Evolutionary conservation across 2,888 invertebrate species (phyloP).

Genomic region (Actias luna): DNA sequence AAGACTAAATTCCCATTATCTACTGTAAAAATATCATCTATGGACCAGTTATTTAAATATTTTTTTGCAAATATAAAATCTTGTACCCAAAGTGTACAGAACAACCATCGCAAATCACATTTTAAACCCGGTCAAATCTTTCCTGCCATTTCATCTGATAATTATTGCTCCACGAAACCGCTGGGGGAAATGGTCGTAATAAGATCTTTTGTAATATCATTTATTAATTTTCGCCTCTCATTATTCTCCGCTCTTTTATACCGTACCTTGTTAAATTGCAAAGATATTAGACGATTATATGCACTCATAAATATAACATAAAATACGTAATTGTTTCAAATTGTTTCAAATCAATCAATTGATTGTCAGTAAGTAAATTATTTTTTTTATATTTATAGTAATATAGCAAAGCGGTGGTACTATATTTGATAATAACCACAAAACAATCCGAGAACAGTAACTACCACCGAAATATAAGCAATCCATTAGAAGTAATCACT

Average conservation of each 20-base stretch:
- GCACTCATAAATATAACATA: neutral
- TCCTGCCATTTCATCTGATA: conserved; percentile 55
- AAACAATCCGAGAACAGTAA: no score
- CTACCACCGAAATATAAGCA: no score
- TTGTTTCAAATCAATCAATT: no score
- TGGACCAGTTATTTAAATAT: neutral
- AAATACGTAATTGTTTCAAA: neutral
- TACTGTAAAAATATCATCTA: neutral
- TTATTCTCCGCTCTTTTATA: conserved; percentile 46
- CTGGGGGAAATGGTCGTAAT: conserved; percentile 65
- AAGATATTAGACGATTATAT: neutral
- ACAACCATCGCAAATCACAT: neutral
- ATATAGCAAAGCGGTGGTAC: no score
- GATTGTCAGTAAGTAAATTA: no score
- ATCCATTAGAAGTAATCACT: no score
- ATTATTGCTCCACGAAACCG: conserved; percentile 61
- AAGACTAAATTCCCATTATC: neutral
- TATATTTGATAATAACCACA: no score
- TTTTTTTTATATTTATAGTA: no score
- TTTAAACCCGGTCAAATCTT: conserved; percentile 31
- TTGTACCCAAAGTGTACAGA: no score
- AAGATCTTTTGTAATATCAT: conserved; percentile 68
- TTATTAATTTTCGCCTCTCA: conserved; percentile 53
- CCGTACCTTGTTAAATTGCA: conserved; percentile 30
- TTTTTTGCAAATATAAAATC: neutral